Percentiles rank a stretch among this genome's conserved stretches.
These are phyloP conservation scores for Palloptera scutellata DNA, from an alignment of 2,888 invertebrate genomes.

Conservation along the genomic window DNA sequence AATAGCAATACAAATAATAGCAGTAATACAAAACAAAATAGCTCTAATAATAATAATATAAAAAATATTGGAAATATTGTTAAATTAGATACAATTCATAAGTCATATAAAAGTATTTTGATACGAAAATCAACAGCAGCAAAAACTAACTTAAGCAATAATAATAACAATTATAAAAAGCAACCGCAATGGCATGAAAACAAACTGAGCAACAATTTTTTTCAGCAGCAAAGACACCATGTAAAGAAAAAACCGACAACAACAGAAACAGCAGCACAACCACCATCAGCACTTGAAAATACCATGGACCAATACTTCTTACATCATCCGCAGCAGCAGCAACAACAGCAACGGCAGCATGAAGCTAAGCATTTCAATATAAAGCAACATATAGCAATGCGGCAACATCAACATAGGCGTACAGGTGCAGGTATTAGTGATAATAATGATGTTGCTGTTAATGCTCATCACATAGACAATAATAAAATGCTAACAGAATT, in stretches of 20 bases:
- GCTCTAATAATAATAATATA: too few relatives aligned
- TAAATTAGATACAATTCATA: too few relatives aligned
- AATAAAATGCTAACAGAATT: constrained; percentile 26
- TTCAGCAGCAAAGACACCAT: neutral
- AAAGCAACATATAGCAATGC: neutral
- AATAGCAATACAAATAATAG: too few relatives aligned
- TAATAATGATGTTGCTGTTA: constrained; percentile 1
- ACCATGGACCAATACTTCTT: neutral
- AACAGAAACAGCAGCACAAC: constrained; percentile 14
- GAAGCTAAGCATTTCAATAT: neutral
- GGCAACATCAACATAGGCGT: constrained; percentile 25
- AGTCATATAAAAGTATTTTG: too few relatives aligned
- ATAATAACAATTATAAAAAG: constrained; percentile 25
- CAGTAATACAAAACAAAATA: too few relatives aligned
- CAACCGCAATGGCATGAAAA: constrained; percentile 22
- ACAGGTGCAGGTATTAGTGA: constrained; percentile 33
- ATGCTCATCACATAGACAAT: constrained; percentile 29
- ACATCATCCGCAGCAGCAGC: neutral
- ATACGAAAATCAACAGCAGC: constrained; percentile 15
- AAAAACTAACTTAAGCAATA: constrained; percentile 36
- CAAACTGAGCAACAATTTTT: neutral
- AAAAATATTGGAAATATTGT: too few relatives aligned
- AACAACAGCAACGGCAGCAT: neutral
- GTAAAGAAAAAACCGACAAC: neutral
- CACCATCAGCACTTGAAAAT: constrained; percentile 1